Evolutionary conservation across 2,888 invertebrate genomes (phyloP), one percentile per base, ranked within the genome.

Genomic region (Macaria liturata): DNA sequence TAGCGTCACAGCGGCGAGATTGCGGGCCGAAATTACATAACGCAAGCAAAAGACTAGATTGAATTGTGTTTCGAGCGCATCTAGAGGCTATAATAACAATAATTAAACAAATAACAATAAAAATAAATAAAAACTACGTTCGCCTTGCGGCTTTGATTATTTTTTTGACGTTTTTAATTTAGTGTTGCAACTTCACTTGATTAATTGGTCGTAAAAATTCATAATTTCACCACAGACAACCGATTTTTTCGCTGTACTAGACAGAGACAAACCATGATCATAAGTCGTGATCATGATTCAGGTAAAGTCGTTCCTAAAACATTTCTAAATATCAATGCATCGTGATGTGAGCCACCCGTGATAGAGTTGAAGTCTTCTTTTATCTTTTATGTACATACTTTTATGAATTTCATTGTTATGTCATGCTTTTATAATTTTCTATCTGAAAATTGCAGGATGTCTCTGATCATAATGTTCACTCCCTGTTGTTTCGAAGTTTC

Each of bases 111-210:
- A 87, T 83, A 88, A 88, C 83, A 88, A 79, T 88, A 86, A 84
- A 86, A 89, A 84, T 80, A 90, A 76, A 88, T 81, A 80, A 82
- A 87, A 74, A 72, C 59, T 68, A 74, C 65, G 72, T 68, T 63
- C 69, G 84, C 85, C 87, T 81, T 86, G 84, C 88, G 88, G 88
- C 86, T 83, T 86, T 88, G 74, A 71, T 78, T 83, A 71, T 78
- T 83, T 75, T 85, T 88, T 90, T 91, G 91, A 91, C 91, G 82
- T 89, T 88, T 88, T 81, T 82, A 84, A 86, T 84, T 81, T 80
- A 84, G 90, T 88, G 90, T 89, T 90, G 88, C 88, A 84, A 84
- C 83, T 72, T 42, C 70, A 70, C 72, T 75, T 79, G 79, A 82
- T 82, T 90, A 88, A 88, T 90, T 87, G 83, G 82, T 80, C 84